These are phyloP conservation scores for Delphinus delphis DNA, from an alignment of 2,113 vertebrate genomes.

Conservation along the genomic window DNA sequence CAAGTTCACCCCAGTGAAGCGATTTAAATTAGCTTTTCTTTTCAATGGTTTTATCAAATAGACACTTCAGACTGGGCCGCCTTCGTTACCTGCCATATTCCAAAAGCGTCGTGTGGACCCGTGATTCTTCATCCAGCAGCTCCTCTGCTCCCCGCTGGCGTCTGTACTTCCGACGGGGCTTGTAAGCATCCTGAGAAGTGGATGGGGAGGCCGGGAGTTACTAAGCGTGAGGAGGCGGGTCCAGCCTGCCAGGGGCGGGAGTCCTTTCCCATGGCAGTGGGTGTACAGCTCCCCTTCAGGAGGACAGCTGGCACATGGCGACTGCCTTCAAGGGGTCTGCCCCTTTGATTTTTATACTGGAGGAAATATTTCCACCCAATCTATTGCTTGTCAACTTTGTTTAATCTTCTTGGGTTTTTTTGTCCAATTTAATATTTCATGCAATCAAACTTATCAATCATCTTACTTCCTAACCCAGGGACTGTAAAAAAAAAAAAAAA, in stretches of 20 bases:
- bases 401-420: not conserved
- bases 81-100: slow-evolving; percentile 93
- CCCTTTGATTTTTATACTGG: not conserved
- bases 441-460: not conserved
- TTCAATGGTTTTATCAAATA: not conserved
- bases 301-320: rapidly evolving
- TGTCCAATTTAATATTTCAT: not conserved
- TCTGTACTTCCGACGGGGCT: slow-evolving; percentile 94
- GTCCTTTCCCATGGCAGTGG: not conserved
- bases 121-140: slow-evolving; percentile 94
- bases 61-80: not conserved
- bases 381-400: not conserved
- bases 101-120: slow-evolving; percentile 93
- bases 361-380: not conserved
- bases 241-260: rapidly evolving
- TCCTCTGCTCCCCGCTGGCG: slow-evolving; percentile 90
- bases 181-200: slow-evolving; percentile 90
- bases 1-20: not conserved
- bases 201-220: not conserved
- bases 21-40: not conserved
- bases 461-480: not conserved
- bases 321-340: not conserved
- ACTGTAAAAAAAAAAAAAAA: not conserved
- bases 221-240: not conserved
- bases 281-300: rapidly evolving